Evolutionary conservation across 1,140 invertebrate species (phyloP), one percentile per base, ranked within the genome.

Genomic region (Hyposmocoma kahamanoa): DNA sequence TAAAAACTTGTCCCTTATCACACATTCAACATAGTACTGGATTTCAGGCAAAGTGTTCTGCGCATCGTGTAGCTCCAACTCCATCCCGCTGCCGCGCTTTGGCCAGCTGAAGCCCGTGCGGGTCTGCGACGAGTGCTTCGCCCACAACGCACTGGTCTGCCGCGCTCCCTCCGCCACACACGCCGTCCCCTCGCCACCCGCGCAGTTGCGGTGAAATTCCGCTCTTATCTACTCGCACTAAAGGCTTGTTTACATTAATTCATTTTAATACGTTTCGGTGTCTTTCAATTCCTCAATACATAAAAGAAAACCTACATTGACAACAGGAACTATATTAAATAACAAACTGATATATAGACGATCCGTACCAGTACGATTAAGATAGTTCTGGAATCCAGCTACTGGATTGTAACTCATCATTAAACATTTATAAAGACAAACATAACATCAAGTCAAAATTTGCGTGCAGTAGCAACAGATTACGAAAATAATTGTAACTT

Each of bases 121-220:
- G 39, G 97, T 98, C 1, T 99, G 97, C 80, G 97, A 97, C 65
- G 91, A 94, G 48, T 98, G 97, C 86, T 97, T 95, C 75, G 69
- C 62, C 22, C 30, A 43, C 3, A 50, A 71, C 19, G 53, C 65
- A 8, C 50, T 44, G 46, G 44, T 21, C 32, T 52, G 58, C 41
- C 54, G 62, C 19, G 51, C 52, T 15, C 24, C 60, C 36, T 47
- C 50, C 38, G 50, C 53, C 11, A 28, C 53, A 10, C 58, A 64
- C 11, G 44, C 66, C 32, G 2, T 17, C 8, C 6, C 30, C 30
- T 30, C 8, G 10, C 28, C 10, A 30, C 28, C 6, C 10, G 10
- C 28, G 2, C 13, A 30, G 28, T 30, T 13, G 13, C 49, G 10
- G n/a, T 32, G 21, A 28, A n/a, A 15, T 13, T 36, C 8, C n/a